Evolutionary conservation across 2,113 vertebrate genomes (phyloP), one percentile per base, ranked within the genome.

Genomic region (Sinocyclocheilus anophthalmus): DNA sequence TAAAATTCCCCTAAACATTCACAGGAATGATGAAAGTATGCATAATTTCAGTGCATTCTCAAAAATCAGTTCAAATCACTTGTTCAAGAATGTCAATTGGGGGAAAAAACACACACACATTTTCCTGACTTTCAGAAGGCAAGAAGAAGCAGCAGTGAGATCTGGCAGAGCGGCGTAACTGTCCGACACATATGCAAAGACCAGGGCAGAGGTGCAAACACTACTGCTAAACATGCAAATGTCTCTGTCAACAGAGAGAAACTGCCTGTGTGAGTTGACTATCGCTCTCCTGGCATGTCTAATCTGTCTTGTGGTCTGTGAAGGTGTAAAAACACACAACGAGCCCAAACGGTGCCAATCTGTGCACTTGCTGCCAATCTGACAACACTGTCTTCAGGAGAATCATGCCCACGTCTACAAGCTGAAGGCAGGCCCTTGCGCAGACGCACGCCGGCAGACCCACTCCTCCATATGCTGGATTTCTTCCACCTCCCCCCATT

Each of bases 341-440:
- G 1, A 72, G 33, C 18, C 33, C 37, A 72, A 72, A 22, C 18
- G 0, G 33, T 26, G 57, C 20, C 8, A 42, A 12, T 42, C 69
- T 39, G 30, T 33, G 30, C 18, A 0, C 2, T 70, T 16, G 3
- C 67, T 37, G 26, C n/a, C 13, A 37, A 48, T 76, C 42, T 48
- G 72, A 76, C 72, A 76, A n/a, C 72, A 12, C 42, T 6, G 42
- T 76, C 42, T 76, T 42, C 12, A 48, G 3, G 39, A 48, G n/a
- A 45, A 48, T 76, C n/a, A 24, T 48, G 72, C 72, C 72, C 42
- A 76, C 72, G 72, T 76, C 72, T 76, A 76, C 72, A 76, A 48
- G 72, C 72, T 48, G 39, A n/a, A 45, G 20, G 14, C 39, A 26
- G 72, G n/a, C 39, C 72, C 8, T 70, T 12, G 0, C 4, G 14